Evolutionary conservation across 2,113 vertebrate species (phyloP).

Genomic region (Piaya cayana): DNA sequence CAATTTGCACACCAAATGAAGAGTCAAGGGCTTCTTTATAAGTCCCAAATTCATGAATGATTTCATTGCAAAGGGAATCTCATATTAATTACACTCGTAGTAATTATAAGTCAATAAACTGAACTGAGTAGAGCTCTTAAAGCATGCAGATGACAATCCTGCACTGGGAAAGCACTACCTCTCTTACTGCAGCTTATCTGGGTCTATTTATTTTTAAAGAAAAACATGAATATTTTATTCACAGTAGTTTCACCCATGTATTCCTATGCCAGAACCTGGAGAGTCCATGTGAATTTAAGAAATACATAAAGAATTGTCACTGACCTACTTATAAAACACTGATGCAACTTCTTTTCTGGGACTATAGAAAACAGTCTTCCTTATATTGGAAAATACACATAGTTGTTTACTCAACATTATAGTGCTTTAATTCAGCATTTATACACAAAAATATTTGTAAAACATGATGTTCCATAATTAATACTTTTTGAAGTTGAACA

Average conservation of each 20-base stretch:
- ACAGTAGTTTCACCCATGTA: conserved; percentile 21
- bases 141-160: not conserved
- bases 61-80: not conserved
- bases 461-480: conserved; percentile 23
- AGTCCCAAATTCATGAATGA: not conserved
- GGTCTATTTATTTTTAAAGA: conserved; percentile 70
- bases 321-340: conserved; percentile 65
- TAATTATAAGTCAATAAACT: conserved; percentile 37
- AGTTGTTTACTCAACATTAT: not conserved
- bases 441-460: conserved; percentile 18
- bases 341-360: not conserved
- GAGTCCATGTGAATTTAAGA: conserved; percentile 52
- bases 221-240: conserved; percentile 69
- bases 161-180: not conserved
- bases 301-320: conserved; percentile 18
- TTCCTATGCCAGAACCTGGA: conserved; percentile 28
- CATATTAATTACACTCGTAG: not conserved
- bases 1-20: not conserved
- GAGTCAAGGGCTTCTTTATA: not conserved
- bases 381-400: not conserved
- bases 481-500: conserved; percentile 40
- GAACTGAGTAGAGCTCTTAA: not conserved
- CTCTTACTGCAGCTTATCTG: not conserved
- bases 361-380: not conserved
- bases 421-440: not conserved